Evolutionary conservation across 2,888 invertebrate species (phyloP), one percentile per base, ranked within the genome.

Genomic region (Perizoma affinitatum): DNA sequence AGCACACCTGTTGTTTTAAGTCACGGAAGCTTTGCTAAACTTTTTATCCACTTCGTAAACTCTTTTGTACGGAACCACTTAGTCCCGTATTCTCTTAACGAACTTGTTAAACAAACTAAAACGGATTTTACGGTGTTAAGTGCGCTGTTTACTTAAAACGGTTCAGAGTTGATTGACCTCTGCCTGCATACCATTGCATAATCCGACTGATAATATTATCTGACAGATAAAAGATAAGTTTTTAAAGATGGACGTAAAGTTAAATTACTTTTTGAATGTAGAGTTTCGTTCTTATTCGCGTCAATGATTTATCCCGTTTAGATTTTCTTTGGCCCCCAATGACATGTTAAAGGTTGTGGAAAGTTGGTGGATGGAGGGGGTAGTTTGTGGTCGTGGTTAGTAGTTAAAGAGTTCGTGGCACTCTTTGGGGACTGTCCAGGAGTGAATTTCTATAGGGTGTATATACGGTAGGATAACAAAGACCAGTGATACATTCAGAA

Each of bases 101-200:
- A 58, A 62, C 57, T 60, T 60, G 57, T 51, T 62, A 54, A 62
- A 54, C 62, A 62, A 62, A 57, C 61, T 46, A 38, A 48, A 57
- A 58, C 62, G 55, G 51, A 63, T 63, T 52, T 52, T 22, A 58
- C 40, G 36, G 51, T 34, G 50, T 49, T 59, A 58, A 58, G 58
- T 58, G 54, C 58, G 40, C 34, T 51, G 51, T 57, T 57, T 57
- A 50, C 46, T 57, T 42, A 49, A 35, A 59, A 48, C 54, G 53
- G 54, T 59, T 49, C 45, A 45, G 41, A 54, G 58, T 47, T 54
- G 54, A 46, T 62, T 62, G 58, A 62, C 62, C 62, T 35, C 36
- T 9, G 50, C 8, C 11, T 3, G 34, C 51, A 47, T 55, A 48
- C 47, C 52, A 51, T 61, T 61, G 40, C 61, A 40, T 43, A 53